phyloP scores from a whole-genome alignment of 2,113 vertebrate species.

The Alligator mississippiensis region DNA sequence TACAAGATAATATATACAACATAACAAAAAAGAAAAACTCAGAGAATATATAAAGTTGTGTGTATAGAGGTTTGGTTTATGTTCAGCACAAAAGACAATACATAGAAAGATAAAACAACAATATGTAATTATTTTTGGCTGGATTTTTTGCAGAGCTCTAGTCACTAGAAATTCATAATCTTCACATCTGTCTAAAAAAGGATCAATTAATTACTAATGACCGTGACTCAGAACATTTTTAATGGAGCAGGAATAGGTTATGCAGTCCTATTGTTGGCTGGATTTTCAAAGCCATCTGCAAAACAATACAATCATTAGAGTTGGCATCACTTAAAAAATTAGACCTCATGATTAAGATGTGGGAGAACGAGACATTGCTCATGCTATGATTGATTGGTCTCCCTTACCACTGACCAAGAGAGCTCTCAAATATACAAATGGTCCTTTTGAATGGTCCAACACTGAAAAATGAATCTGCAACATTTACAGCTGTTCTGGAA shows the following conservation, averaged over 20 bases:
- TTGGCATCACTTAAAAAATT: background rate
- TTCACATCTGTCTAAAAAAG: background rate
- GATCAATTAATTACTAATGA: background rate
- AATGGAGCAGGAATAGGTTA: background rate
- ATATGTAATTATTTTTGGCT: fast-evolving
- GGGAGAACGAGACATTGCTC: background rate
- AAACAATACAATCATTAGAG: background rate
- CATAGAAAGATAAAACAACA: background rate
- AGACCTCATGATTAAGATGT: background rate
- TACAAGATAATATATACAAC: background rate
- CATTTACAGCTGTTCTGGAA: background rate
- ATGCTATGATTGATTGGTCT: background rate
- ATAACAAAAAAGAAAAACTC: background rate
- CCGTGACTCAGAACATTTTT: background rate
- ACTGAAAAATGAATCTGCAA: background rate
- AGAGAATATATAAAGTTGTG: background rate
- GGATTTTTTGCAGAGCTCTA: background rate
- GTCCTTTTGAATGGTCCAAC: background rate
- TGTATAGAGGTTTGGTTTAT: background rate
- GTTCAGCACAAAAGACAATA: background rate
- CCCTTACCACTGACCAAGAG: background rate
- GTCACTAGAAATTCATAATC: background rate
- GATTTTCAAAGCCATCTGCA: background rate
- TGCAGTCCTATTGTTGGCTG: background rate
- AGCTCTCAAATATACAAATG: background rate